Percentiles rank a stretch among this genome's conserved stretches.
These are phyloP conservation scores for Maniola hyperantus DNA, from an alignment of 2,888 invertebrate genomes.

Conservation along the genomic window DNA sequence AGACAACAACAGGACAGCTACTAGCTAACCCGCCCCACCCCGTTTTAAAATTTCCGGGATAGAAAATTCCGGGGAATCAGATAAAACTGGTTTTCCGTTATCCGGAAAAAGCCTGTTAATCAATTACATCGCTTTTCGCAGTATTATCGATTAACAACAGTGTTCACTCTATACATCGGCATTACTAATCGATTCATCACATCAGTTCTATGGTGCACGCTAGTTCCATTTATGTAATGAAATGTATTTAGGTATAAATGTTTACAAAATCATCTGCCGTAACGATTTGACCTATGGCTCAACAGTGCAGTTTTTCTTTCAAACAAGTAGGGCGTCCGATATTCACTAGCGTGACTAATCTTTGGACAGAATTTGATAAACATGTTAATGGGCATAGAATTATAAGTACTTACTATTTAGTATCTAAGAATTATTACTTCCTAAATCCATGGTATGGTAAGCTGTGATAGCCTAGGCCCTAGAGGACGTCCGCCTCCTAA, in stretches of 20 bases:
- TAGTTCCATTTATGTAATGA: slow-evolving; percentile 12
- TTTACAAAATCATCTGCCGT: background rate
- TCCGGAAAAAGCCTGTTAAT: slow-evolving; percentile 25
- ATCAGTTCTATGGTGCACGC: slow-evolving; percentile 28
- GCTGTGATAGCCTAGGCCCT: no score
- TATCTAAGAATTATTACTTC: no score
- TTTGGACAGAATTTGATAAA: no score
- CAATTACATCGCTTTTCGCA: slow-evolving; percentile 46
- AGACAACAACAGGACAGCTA: no score
- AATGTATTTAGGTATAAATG: background rate
- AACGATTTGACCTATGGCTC: background rate
- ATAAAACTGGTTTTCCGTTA: background rate
- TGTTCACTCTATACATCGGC: slow-evolving; percentile 44
- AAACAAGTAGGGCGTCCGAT: background rate
- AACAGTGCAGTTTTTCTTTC: background rate
- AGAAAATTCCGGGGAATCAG: no score
- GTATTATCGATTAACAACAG: slow-evolving; percentile 46
- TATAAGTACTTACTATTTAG: no score
- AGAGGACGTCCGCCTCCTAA: no score
- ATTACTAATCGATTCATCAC: slow-evolving; percentile 43
- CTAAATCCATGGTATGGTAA: no score
- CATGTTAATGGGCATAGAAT: no score
- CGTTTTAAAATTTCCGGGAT: no score
- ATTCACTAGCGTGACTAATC: no score
- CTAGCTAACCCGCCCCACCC: no score